Evolutionary conservation across 92 coral and sea anemone species (phyloP).

Genomic region (Palythoa grandis): DNA sequence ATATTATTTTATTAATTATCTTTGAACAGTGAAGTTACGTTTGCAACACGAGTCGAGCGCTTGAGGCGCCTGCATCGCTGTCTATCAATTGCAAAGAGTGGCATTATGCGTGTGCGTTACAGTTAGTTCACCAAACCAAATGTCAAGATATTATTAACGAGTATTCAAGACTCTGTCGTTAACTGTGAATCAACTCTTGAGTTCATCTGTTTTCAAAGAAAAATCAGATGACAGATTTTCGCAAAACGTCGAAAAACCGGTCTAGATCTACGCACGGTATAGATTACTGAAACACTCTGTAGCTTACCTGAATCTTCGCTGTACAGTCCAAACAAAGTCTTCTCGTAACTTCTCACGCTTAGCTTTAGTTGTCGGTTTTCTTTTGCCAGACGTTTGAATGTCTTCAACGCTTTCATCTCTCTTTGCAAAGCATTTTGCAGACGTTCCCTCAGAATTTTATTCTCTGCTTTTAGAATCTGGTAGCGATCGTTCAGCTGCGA

Average conservation of each 20-base stretch:
- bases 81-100: neutral
- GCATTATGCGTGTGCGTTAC: neutral
- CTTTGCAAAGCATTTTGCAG: conserved; percentile 95
- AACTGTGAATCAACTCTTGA: neutral
- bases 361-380: conserved; percentile 93
- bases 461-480: conserved; percentile 91
- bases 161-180: neutral
- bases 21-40: too few relatives aligned
- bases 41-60: too few relatives aligned
- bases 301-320: conserved; percentile 84
- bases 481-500: conserved; percentile 77
- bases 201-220: neutral
- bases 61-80: neutral
- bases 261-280: neutral
- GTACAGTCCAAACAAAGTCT: conserved; percentile 81
- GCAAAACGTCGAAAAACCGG: neutral
- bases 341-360: conserved; percentile 80
- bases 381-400: conserved; percentile 92
- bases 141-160: neutral
- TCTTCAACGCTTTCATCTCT: conserved; percentile 96
- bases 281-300: neutral
- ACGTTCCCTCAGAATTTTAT: conserved; percentile 93
- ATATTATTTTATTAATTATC: too few relatives aligned
- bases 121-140: neutral
- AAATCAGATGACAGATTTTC: neutral